Evolutionary conservation across 2,113 vertebrate species (phyloP).

Genomic region (Ictalurus punctatus): DNA sequence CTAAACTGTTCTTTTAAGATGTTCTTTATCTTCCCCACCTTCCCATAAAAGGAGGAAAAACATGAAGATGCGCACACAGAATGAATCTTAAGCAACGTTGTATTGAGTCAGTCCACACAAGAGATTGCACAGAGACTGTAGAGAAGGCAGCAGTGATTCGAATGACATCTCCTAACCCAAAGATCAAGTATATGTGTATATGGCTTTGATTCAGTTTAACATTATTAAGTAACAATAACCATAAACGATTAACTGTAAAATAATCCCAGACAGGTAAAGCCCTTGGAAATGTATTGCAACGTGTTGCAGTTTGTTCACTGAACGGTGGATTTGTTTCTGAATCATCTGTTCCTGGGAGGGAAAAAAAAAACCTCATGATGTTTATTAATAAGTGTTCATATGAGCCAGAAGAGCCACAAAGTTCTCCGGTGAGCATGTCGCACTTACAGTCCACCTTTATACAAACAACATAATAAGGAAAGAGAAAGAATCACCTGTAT

Average conservation of each 20-base stretch:
- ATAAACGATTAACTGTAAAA: neutral
- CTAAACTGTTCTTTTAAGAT: neutral
- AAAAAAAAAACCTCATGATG: neutral
- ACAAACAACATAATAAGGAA: neutral
- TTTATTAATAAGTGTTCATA: neutral
- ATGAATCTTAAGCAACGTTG: neutral
- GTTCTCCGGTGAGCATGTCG: neutral
- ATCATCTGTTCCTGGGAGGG: neutral
- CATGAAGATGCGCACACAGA: neutral
- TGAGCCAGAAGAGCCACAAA: neutral
- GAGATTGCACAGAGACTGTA: neutral
- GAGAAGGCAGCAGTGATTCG: conserved; percentile 12
- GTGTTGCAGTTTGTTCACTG: neutral
- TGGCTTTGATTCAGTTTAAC: conserved; percentile 30
- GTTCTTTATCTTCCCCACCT: neutral
- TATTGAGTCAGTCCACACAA: conserved; percentile 1
- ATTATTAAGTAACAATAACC: neutral
- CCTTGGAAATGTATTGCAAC: neutral
- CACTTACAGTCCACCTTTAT: neutral
- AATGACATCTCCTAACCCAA: neutral
- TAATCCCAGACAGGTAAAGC: neutral
- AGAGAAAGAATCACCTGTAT: neutral
- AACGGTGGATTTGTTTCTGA: neutral
- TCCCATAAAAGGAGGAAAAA: neutral
- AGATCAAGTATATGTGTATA: conserved; percentile 7